These are phyloP conservation scores for Akabosia matsudoensis DNA, from an alignment of 1,140 invertebrate species.

Conservation along the genomic window DNA sequence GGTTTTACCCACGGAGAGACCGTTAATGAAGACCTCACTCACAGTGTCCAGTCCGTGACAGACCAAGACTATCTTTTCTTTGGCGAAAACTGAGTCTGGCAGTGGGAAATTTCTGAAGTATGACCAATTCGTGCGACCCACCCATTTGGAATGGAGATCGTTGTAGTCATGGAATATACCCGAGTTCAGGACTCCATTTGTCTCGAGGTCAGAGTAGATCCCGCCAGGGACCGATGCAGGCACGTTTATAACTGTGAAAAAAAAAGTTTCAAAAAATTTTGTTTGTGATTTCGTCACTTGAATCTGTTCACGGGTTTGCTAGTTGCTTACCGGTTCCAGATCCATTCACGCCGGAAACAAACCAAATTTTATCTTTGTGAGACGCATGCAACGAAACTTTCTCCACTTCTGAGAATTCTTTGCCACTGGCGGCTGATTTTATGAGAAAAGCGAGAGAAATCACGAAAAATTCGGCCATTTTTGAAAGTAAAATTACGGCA, in stretches of 20 bases:
- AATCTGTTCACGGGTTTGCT: too few relatives aligned
- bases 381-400: not conserved
- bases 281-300: not conserved
- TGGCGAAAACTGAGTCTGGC: constrained; percentile 42
- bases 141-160: constrained; percentile 76
- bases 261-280: too few relatives aligned
- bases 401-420: too few relatives aligned
- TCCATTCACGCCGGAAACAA: too few relatives aligned
- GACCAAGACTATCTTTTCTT: constrained; percentile 60
- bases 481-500: too few relatives aligned
- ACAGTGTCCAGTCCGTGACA: constrained; percentile 86
- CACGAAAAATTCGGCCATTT: too few relatives aligned
- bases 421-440: too few relatives aligned
- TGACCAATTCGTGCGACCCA: constrained; percentile 71
- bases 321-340: too few relatives aligned
- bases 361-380: too few relatives aligned
- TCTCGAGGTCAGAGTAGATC: constrained; percentile 74
- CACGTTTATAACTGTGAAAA: constrained; percentile 53
- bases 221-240: constrained; percentile 72
- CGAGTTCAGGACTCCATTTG: constrained; percentile 59
- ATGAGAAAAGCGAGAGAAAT: too few relatives aligned
- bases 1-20: constrained; percentile 60
- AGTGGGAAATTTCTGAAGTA: constrained; percentile 58
- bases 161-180: constrained; percentile 74
- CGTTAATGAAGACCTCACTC: constrained; percentile 71